These are phyloP conservation scores for Sphenodon punctatus DNA, from an alignment of 2,797 vertebrate genomes.

Conservation along the genomic window DNA sequence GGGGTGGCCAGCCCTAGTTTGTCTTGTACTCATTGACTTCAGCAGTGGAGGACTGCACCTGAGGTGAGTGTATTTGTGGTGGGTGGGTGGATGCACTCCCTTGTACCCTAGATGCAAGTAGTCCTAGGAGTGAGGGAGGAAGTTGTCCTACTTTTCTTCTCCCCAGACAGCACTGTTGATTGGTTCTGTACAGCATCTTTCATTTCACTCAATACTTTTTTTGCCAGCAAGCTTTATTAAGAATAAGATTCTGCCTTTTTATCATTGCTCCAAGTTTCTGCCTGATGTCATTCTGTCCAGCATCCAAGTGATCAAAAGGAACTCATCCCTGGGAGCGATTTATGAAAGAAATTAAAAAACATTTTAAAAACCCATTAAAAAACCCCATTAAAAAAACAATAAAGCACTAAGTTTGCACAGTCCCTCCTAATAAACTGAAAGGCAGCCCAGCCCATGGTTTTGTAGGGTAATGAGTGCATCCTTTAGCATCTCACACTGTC, in stretches of 20 bases:
- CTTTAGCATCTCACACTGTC: background rate
- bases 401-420: background rate
- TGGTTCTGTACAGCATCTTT: background rate
- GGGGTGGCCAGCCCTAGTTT: too few species aligned
- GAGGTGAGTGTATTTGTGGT: background rate
- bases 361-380: constrained; percentile 44
- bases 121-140: too few species aligned
- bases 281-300: constrained; percentile 65
- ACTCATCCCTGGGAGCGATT: constrained; percentile 47
- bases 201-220: background rate
- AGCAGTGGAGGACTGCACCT: too few species aligned
- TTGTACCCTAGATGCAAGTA: too few species aligned
- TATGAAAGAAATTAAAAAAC: constrained; percentile 61
- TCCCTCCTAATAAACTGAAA: background rate
- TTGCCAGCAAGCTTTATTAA: constrained; percentile 48
- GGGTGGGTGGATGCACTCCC: background rate
- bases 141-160: background rate
- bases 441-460: background rate
- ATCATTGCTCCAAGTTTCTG: constrained; percentile 23
- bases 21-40: too few species aligned
- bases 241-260: constrained; percentile 45
- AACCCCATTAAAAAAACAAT: constrained; percentile 51
- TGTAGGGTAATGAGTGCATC: accelerated
- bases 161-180: background rate
- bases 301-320: constrained; percentile 3